These are phyloP conservation scores for Halisarca cf. caerulea DNA, from an alignment of 37 sponge, comb jelly and placozoan genomes.

Conservation along the genomic window DNA sequence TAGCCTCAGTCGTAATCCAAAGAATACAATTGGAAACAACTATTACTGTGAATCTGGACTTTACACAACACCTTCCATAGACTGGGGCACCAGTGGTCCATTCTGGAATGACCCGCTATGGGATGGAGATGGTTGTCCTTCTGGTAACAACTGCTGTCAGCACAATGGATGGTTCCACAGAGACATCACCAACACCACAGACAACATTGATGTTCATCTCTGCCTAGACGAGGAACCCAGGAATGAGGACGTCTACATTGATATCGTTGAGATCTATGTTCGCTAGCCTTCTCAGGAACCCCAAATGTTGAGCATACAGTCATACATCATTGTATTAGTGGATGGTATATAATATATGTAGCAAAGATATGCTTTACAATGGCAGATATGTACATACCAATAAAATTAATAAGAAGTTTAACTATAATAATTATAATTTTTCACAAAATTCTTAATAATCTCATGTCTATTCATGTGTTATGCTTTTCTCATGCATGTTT, in stretches of 20 bases:
- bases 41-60: slow-evolving; percentile 3
- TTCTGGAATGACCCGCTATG: slow-evolving; percentile 13
- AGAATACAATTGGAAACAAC: background rate
- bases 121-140: background rate
- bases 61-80: background rate
- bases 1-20: background rate
- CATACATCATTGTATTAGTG: too few relatives aligned
- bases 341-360: too few relatives aligned
- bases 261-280: slow-evolving; percentile 9
- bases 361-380: too few relatives aligned
- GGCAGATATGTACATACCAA: too few relatives aligned
- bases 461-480: too few relatives aligned
- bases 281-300: background rate
- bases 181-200: background rate
- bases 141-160: slow-evolving; percentile 10
- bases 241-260: slow-evolving; percentile 5
- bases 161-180: slow-evolving; percentile 12
- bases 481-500: too few relatives aligned
- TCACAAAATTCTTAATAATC: too few relatives aligned
- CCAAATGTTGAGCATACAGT: too few relatives aligned
- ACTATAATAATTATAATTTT: too few relatives aligned
- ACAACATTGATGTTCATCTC: background rate
- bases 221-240: background rate
- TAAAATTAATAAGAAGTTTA: too few relatives aligned
- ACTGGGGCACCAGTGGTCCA: background rate